Percentiles rank a stretch among this genome's conserved stretches.
phyloP scores from a whole-genome alignment of 2,888 invertebrate genomes.

The Sisyra nigra region DNA sequence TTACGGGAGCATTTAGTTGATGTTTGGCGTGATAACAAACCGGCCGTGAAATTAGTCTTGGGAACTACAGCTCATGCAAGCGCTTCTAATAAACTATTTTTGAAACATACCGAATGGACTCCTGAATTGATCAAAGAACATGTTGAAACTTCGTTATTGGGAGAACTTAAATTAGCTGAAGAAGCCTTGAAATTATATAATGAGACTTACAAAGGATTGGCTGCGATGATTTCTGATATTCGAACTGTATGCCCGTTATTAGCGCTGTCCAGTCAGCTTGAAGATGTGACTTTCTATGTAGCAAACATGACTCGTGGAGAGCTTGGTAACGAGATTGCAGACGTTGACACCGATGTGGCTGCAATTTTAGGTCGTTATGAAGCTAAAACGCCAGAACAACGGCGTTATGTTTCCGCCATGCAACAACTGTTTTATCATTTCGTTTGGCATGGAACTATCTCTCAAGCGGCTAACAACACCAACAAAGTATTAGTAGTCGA shows the following conservation, averaged over 20 bases:
- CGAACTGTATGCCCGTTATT: constrained; percentile 65
- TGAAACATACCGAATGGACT: constrained; percentile 48
- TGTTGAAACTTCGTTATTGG: constrained; percentile 45
- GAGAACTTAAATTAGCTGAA: constrained; percentile 41
- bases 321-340: constrained; percentile 25
- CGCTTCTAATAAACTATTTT: constrained; percentile 40
- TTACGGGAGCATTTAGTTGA: constrained; percentile 49
- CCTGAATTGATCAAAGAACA: constrained; percentile 44
- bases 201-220: constrained; percentile 45
- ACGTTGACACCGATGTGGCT: constrained; percentile 51
- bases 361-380: constrained; percentile 66
- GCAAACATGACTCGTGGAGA: constrained; percentile 44
- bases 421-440: constrained; percentile 70
- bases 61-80: constrained; percentile 62
- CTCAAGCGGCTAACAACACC: constrained; percentile 36
- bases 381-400: constrained; percentile 53
- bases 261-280: constrained; percentile 44
- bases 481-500: constrained; percentile 46
- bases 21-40: constrained; percentile 36
- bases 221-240: constrained; percentile 59
- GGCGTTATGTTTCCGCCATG: constrained; percentile 60
- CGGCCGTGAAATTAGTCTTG: constrained; percentile 39
- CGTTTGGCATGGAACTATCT: constrained; percentile 57
- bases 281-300: constrained; percentile 55
- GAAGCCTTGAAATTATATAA: constrained; percentile 50